Evolutionary conservation across 2,797 vertebrate genomes (phyloP), one percentile per base, ranked within the genome.

Genomic region (Triplophysa bombifrons): DNA sequence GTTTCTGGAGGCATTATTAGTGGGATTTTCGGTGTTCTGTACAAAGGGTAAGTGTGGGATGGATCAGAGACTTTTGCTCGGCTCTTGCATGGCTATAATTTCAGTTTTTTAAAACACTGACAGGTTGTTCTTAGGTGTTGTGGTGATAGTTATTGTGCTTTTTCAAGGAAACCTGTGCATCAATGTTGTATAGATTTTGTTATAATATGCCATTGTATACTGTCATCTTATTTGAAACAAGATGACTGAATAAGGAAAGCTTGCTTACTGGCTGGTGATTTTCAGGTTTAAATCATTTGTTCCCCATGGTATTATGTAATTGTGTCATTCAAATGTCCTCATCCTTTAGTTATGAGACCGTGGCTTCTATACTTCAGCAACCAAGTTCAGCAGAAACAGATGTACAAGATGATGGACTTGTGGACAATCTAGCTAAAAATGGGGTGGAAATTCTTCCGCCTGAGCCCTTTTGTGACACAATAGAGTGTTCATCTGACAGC

Each of bases 321-420:
- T 82, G 38, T 76, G 69, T 74, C 56, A 60, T 82, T 74, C 30
- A 44, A 81, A 82, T 76, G 56, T 87, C 78, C 82, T 84, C 76
- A 74, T 80, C 72, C 78, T 82, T 69, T 76, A 90, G 89, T 82
- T 88, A 86, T 73, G 88, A 90, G 82, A 87, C 81, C 4, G 53
- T 88, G 86, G 74, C 86, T 19, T 84, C 86, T 70, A 83, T 87
- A 69, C 79, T 86, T 78, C 87, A 87, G 80, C 80, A 85, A 61
- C 70, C 78, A 64, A 81, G 30, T 66, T 71, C 80, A 48, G 41
- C 58, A 70, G 80, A 83, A 67, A n/a, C 51, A 22, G 22, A 80
- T 27, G 63, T 50, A 70, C 70, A 27, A 53, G 78, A 80, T n/a
- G 61, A 81, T 10, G n/a, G 51, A 16, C 72, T 66, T 51, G 61